Percentiles rank a stretch among this genome's conserved stretches.
phyloP scores from a whole-genome alignment of 2,113 vertebrate genomes.

The Lucifuga dentata region DNA sequence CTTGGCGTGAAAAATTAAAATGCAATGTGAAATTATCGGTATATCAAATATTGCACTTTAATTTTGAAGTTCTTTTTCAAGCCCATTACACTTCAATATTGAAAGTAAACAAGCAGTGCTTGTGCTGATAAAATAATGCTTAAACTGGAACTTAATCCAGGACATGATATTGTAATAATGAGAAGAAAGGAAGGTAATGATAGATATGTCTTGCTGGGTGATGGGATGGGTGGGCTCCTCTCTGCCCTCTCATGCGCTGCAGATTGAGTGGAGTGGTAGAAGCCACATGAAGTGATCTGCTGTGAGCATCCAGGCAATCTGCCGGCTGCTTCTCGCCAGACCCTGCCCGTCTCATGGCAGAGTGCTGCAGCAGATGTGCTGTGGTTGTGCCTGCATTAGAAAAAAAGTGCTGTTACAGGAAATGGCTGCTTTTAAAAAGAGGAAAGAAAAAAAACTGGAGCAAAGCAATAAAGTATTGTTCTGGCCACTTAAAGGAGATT shows the following conservation, averaged over 20 bases:
- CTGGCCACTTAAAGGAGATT: slow-evolving; percentile 58
- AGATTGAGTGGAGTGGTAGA: slow-evolving; percentile 62
- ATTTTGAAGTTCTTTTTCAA: no score
- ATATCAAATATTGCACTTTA: no score
- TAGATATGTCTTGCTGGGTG: slow-evolving; percentile 28
- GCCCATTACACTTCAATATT: no score
- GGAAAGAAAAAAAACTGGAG: slow-evolving; percentile 41
- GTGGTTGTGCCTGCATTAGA: slow-evolving; percentile 77
- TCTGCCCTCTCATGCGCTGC: slow-evolving; percentile 36
- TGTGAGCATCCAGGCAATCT: slow-evolving; percentile 64
- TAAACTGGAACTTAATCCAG: no score
- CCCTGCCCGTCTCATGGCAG: slow-evolving; percentile 73
- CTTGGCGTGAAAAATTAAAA: no score
- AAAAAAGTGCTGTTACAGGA: slow-evolving; percentile 77
- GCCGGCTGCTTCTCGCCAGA: slow-evolving; percentile 68
- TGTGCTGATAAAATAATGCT: no score
- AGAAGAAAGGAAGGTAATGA: slow-evolving; percentile 38
- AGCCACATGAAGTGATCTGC: slow-evolving; percentile 35
- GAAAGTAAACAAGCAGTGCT: no score
- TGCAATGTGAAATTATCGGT: no score
- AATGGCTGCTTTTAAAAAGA: slow-evolving; percentile 75
- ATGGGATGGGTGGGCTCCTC: slow-evolving; percentile 17
- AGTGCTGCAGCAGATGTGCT: slow-evolving; percentile 86
- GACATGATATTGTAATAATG: background rate
- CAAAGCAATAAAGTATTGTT: slow-evolving; percentile 64